Conservation (phyloP, 2,797 vertebrate genomes). For the Tenualosa ilisha region DNA sequence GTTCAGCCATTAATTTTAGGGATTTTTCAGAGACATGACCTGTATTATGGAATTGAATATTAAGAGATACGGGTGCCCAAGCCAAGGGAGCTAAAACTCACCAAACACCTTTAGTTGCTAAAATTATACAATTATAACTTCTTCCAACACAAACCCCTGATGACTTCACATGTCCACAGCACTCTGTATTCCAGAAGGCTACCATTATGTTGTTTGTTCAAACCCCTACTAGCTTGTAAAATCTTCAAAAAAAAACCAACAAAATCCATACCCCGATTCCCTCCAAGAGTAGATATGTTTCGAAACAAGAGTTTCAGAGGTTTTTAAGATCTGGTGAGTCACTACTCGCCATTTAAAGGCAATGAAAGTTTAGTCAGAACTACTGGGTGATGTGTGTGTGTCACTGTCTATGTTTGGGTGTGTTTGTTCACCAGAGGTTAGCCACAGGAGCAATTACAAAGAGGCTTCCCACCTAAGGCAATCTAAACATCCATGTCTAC, state of each 20-base stretch:
- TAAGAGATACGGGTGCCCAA: background rate
- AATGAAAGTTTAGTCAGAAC: background rate
- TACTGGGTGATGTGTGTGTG: background rate
- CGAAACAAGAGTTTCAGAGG: background rate
- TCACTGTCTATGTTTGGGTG: background rate
- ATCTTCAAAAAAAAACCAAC: background rate
- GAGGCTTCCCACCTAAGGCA: background rate
- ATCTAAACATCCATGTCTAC: background rate
- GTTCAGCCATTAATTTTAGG: background rate
- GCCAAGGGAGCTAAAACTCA: background rate
- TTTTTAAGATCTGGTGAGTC: background rate
- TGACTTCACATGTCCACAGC: background rate
- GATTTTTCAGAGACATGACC: background rate
- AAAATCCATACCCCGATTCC: background rate
- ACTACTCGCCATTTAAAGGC: background rate
- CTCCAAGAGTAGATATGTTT: background rate
- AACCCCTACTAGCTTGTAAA: conserved; percentile 5
- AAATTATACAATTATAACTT: background rate
- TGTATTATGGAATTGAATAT: background rate
- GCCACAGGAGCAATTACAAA: background rate
- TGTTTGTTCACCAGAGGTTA: background rate
- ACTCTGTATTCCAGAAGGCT: background rate
- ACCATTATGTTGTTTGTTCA: conserved; percentile 2
- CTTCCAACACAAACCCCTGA: background rate
- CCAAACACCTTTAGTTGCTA: background rate